phyloP scores from a whole-genome alignment of 2,888 invertebrate genomes.

The Nomada lathburiana region DNA sequence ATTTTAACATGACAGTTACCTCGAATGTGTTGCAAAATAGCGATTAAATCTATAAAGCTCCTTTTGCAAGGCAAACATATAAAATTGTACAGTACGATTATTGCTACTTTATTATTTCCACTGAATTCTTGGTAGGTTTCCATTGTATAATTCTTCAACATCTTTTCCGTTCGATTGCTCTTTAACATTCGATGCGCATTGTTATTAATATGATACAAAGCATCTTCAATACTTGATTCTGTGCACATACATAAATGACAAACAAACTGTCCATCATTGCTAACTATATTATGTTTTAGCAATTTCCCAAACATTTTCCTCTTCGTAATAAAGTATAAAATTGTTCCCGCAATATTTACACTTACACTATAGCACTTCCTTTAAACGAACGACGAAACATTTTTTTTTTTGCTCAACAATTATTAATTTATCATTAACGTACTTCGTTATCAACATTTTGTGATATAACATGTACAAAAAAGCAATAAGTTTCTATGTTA shows the following conservation, averaged over 20 bases:
- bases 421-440: too few relatives aligned
- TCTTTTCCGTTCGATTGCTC: not conserved
- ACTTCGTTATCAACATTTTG: too few relatives aligned
- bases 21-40: not conserved
- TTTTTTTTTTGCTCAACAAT: too few relatives aligned
- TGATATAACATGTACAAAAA: too few relatives aligned
- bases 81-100: not conserved
- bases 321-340: not conserved
- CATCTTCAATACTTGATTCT: not conserved
- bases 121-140: not conserved
- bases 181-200: not conserved
- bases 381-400: too few relatives aligned
- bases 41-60: not conserved
- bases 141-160: not conserved
- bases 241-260: constrained; percentile 1
- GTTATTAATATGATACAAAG: not conserved
- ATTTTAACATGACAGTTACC: not conserved
- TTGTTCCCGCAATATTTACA: not conserved
- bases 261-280: not conserved
- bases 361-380: not conserved
- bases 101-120: not conserved
- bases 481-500: not conserved
- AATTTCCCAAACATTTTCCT: constrained; percentile 14
- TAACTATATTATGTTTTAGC: constrained; percentile 10
- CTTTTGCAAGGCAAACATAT: not conserved